Conservation (phyloP, 2,113 vertebrate species). For the Ptyas mucosa region DNA sequence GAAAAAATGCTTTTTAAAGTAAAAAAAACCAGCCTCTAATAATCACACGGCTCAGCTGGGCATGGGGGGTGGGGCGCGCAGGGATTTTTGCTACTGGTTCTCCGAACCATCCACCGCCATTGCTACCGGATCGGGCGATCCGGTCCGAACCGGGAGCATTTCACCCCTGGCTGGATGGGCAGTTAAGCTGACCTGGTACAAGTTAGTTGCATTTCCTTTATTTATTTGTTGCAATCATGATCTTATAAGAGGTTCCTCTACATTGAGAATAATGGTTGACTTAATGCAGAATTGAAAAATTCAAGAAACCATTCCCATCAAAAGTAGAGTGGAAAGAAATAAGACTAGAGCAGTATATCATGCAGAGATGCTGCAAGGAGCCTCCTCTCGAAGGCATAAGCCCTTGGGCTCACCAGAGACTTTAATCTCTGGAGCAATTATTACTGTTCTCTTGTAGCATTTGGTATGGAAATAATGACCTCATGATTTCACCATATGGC, state of each 20-base stretch:
- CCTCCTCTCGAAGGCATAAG: background rate
- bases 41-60: too few species aligned
- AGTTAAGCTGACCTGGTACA: background rate
- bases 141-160: too few species aligned
- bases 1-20: too few species aligned
- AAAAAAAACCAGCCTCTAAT: too few species aligned
- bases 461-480: background rate
- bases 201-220: background rate
- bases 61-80: too few species aligned
- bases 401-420: background rate
- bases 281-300: background rate
- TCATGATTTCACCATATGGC: background rate
- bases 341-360: background rate
- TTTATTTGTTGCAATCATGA: background rate
- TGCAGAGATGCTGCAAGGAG: background rate
- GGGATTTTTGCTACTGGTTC: too few species aligned
- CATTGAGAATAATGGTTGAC: background rate
- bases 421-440: background rate
- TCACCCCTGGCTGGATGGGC: background rate
- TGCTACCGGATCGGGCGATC: too few species aligned
- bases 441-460: background rate
- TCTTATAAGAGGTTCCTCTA: background rate
- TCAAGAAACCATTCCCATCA: background rate
- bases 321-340: background rate
- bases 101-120: too few species aligned